Conservation (phyloP, 2,888 invertebrate species). For the Marronus borbonicus region DNA sequence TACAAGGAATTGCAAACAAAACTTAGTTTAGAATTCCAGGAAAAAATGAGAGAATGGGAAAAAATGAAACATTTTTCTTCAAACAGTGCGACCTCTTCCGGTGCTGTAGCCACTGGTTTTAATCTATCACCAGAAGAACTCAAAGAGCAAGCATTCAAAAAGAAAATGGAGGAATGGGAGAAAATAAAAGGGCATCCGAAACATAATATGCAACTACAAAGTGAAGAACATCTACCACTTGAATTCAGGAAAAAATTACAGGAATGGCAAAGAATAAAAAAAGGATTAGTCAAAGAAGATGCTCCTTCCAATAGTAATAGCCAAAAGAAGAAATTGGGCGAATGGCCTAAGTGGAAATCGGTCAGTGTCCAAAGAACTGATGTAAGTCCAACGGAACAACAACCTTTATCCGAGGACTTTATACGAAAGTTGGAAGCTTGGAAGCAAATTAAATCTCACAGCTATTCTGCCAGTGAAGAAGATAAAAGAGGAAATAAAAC, state of each 20-base stretch:
- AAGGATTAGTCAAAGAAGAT: constrained; percentile 63
- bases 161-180: constrained; percentile 73
- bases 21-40: constrained; percentile 83
- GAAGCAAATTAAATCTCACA: constrained; percentile 82
- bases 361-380: constrained; percentile 63
- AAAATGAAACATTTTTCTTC: constrained; percentile 63
- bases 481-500: constrained; percentile 60
- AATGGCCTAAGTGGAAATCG: constrained; percentile 78
- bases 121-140: constrained; percentile 60
- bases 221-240: constrained; percentile 82
- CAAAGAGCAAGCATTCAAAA: constrained; percentile 68
- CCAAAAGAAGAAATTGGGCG: constrained; percentile 71
- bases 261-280: constrained; percentile 88
- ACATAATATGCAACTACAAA: constrained; percentile 65
- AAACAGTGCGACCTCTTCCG: constrained; percentile 57
- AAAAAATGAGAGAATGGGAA: constrained; percentile 77
- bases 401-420: constrained; percentile 86
- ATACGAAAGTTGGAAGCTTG: constrained; percentile 89
- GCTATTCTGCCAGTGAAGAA: constrained; percentile 54
- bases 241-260: constrained; percentile 88
- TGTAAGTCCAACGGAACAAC: constrained; percentile 72
- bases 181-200: constrained; percentile 67
- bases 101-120: constrained; percentile 47
- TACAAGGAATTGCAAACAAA: constrained; percentile 82
- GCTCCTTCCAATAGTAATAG: constrained; percentile 39